phyloP scores from a whole-genome alignment of 2,113 vertebrate species.

The Peucedramus taeniatus region DNA sequence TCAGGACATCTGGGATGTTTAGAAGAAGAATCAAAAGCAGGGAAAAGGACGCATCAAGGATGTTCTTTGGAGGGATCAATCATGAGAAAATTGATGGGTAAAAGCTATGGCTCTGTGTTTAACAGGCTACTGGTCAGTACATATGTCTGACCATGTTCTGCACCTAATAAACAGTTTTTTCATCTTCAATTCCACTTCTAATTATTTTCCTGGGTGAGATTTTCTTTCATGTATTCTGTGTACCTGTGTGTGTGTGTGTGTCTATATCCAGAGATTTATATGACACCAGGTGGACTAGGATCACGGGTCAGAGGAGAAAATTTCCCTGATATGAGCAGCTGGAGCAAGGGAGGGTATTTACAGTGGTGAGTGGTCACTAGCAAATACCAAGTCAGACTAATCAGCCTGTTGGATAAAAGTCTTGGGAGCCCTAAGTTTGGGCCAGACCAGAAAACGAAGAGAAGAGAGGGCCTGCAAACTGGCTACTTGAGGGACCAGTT shows the following conservation, averaged over 20 bases:
- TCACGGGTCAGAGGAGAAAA: neutral
- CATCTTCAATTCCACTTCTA: neutral
- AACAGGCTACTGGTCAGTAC: neutral
- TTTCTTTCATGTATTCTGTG: neutral
- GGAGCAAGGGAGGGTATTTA: neutral
- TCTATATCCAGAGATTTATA: neutral
- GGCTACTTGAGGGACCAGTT: neutral
- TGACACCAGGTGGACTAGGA: neutral
- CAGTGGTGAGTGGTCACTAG: neutral
- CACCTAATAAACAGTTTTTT: neutral
- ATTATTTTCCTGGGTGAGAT: neutral
- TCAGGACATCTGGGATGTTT: neutral
- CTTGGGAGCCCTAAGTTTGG: neutral
- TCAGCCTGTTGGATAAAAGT: neutral
- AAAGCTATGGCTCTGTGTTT: neutral
- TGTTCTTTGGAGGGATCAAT: neutral
- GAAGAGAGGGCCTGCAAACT: neutral
- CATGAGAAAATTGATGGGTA: neutral
- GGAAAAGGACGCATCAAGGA: rapidly evolving
- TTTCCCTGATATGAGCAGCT: neutral
- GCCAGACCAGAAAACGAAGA: neutral
- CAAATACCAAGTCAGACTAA: neutral
- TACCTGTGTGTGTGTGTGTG: neutral
- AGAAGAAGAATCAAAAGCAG: neutral
- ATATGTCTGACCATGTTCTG: neutral